Percentiles rank a stretch among this genome's conserved stretches.
These are phyloP conservation scores for Drosophila oshimai DNA, from an alignment of 1,140 invertebrate genomes.

Conservation along the genomic window DNA sequence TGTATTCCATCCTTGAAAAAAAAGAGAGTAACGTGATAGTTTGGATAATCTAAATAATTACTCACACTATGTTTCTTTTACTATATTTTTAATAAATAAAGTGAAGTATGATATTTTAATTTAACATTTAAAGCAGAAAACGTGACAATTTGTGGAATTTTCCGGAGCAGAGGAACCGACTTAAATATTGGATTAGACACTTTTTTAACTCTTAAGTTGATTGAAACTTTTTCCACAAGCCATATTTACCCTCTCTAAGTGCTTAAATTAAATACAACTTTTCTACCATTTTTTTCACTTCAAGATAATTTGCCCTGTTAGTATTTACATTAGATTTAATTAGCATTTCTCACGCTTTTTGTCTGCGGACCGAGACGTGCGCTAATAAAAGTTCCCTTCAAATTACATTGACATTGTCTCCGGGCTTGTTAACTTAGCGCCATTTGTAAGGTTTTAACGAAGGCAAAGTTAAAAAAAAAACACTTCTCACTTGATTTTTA, in stretches of 20 bases:
- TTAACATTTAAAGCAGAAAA: too few relatives aligned
- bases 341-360: slow-evolving; percentile 55
- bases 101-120: too few relatives aligned
- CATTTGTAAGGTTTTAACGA: slow-evolving; percentile 49
- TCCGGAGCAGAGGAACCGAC: too few relatives aligned
- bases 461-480: slow-evolving; percentile 41
- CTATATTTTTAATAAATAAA: too few relatives aligned
- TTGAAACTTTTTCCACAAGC: not conserved
- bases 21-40: too few relatives aligned
- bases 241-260: not conserved
- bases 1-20: too few relatives aligned
- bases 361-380: slow-evolving; percentile 20
- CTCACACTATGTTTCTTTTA: too few relatives aligned
- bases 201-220: not conserved
- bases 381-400: slow-evolving; percentile 49
- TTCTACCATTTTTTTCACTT: not conserved
- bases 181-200: too few relatives aligned
- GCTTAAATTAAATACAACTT: slow-evolving; percentile 2
- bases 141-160: too few relatives aligned
- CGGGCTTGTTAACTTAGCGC: slow-evolving; percentile 36
- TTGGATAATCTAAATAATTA: too few relatives aligned
- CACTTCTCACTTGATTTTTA: slow-evolving; percentile 48
- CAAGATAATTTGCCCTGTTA: not conserved
- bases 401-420: slow-evolving; percentile 45
- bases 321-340: slow-evolving; percentile 68